Percentiles rank a stretch among this genome's conserved stretches.
These are phyloP conservation scores for Holcopasites calliopsidis DNA, from an alignment of 1,140 invertebrate genomes.

Conservation along the genomic window DNA sequence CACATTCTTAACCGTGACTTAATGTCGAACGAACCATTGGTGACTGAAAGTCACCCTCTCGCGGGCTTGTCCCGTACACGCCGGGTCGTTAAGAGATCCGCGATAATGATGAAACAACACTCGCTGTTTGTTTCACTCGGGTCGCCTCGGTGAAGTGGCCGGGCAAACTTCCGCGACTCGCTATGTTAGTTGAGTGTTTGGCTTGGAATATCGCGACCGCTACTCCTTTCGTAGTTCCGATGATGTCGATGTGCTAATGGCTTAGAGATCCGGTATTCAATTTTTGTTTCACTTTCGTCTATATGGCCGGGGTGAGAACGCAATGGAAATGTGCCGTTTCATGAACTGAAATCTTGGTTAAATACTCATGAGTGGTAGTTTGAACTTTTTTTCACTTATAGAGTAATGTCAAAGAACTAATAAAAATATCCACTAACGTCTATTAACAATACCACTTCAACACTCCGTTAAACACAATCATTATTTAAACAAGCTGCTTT, in stretches of 20 bases:
- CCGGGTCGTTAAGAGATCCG: neutral
- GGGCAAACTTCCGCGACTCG: neutral
- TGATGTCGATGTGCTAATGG: no score
- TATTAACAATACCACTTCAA: no score
- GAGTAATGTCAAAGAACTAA: no score
- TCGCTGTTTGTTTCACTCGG: neutral
- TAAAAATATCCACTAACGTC: no score
- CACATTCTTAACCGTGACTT: neutral
- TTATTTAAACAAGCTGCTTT: neutral
- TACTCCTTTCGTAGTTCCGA: neutral
- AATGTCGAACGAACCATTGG: constrained; percentile 1
- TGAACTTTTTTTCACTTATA: no score
- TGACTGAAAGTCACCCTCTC: no score
- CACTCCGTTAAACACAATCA: no score
- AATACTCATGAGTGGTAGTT: no score
- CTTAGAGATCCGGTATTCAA: no score
- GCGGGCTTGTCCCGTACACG: neutral
- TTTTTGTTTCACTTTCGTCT: no score
- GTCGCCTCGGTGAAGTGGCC: neutral
- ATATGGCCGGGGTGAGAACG: no score
- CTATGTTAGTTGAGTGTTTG: neutral
- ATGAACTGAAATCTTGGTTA: no score
- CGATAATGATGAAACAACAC: constrained; percentile 10
- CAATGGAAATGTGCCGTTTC: neutral
- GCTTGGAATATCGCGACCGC: neutral